These are phyloP conservation scores for Venustaconcha ellipsiformis DNA, from an alignment of 1,140 invertebrate genomes.

Conservation along the genomic window DNA sequence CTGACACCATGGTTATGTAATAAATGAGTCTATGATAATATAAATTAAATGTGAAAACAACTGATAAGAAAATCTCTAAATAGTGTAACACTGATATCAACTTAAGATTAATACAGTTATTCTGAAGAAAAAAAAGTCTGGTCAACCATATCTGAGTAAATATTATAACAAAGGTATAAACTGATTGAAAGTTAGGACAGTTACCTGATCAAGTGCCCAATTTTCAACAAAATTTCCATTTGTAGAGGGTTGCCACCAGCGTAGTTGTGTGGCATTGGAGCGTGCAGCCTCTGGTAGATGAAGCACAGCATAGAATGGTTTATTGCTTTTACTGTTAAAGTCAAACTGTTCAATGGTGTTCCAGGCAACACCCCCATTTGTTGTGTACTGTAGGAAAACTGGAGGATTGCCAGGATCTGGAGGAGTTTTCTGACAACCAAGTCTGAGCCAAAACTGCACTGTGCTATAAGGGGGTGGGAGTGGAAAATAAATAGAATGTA, in stretches of 20 bases:
- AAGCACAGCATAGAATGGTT: constrained; percentile 57
- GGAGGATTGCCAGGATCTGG: constrained; percentile 46
- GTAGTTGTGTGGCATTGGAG: constrained; percentile 63
- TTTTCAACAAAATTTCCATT: constrained; percentile 64
- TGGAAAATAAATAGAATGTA: too few relatives aligned
- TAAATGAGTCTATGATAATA: too few relatives aligned
- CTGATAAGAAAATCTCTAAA: too few relatives aligned
- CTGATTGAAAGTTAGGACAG: not conserved
- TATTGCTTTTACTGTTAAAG: constrained; percentile 56
- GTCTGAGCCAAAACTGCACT: constrained; percentile 65
- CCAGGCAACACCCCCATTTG: constrained; percentile 69
- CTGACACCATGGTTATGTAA: too few relatives aligned
- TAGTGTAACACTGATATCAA: too few relatives aligned
- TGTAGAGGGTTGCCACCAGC: constrained; percentile 69
- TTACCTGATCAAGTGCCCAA: constrained; percentile 70
- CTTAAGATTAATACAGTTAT: too few relatives aligned
- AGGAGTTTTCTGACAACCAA: constrained; percentile 50
- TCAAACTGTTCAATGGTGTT: constrained; percentile 66
- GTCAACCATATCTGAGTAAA: too few relatives aligned
- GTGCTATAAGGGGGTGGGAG: constrained; percentile 44
- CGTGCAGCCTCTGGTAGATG: constrained; percentile 62
- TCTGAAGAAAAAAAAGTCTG: too few relatives aligned
- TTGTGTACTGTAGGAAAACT: constrained; percentile 67
- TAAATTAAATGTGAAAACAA: too few relatives aligned
- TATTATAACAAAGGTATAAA: too few relatives aligned